These are phyloP conservation scores for Candoia aspera DNA, from an alignment of 2,113 vertebrate species.

Conservation along the genomic window DNA sequence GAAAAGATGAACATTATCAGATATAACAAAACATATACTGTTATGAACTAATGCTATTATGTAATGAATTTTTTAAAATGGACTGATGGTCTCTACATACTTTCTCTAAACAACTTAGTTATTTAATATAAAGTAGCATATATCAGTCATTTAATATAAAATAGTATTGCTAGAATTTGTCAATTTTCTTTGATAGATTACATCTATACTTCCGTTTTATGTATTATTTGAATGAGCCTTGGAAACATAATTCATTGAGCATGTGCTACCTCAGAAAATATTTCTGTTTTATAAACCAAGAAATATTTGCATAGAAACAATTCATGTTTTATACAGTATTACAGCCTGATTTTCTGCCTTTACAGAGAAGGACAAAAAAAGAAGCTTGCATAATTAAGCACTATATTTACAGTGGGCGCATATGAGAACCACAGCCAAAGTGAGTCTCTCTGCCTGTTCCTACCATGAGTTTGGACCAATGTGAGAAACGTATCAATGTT, in stretches of 20 bases:
- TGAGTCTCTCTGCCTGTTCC: not conserved
- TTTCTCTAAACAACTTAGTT: conserved; percentile 59
- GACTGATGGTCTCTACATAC: conserved; percentile 20
- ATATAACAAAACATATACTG: conserved; percentile 76
- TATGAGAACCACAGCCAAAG: not conserved
- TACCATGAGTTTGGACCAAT: not conserved
- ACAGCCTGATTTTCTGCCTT: not conserved
- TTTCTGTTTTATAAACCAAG: not conserved
- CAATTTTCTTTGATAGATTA: conserved; percentile 37
- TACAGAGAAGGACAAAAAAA: not conserved
- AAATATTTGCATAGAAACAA: not conserved
- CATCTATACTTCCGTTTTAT: not conserved
- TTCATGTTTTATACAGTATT: not conserved
- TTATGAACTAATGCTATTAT: conserved; percentile 66
- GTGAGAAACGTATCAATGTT: conserved; percentile 1
- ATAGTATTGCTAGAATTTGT: conserved; percentile 17
- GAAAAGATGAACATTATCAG: conserved; percentile 91
- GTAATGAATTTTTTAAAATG: conserved; percentile 54
- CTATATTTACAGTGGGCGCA: not conserved
- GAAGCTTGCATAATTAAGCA: not conserved
- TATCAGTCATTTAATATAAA: conserved; percentile 45
- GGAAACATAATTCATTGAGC: conserved; percentile 26
- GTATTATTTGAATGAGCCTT: conserved; percentile 39
- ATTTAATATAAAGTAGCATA: conserved; percentile 26
- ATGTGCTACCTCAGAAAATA: conserved; percentile 22